Evolutionary conservation across 2,113 vertebrate species (phyloP).

Genomic region (Petroica traversi): DNA sequence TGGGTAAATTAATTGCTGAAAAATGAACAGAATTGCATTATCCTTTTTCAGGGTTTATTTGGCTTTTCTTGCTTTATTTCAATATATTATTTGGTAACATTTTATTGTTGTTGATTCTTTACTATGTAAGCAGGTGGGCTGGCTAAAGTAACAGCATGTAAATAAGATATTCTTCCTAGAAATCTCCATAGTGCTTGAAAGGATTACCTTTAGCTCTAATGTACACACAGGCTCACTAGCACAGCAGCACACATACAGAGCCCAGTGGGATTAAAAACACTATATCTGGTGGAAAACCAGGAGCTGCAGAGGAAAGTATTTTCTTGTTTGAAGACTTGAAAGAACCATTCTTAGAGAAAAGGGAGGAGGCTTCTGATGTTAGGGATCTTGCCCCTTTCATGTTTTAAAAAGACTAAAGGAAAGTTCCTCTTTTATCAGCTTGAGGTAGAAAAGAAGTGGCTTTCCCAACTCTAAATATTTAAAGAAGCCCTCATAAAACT

Average conservation of each 20-base stretch:
- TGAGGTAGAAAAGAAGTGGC: constrained; percentile 26
- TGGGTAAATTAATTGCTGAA: neutral
- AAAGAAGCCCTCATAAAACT: constrained; percentile 47
- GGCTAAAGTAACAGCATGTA: neutral
- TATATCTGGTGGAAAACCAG: neutral
- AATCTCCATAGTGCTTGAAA: neutral
- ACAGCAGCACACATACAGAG: neutral
- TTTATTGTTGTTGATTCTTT: neutral
- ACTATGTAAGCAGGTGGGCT: neutral
- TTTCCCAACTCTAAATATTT: constrained; percentile 69
- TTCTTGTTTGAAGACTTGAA: constrained; percentile 51
- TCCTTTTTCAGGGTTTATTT: neutral
- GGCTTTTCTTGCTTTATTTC: neutral
- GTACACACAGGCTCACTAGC: neutral
- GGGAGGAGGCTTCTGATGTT: constrained; percentile 7
- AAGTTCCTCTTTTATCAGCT: constrained; percentile 42
- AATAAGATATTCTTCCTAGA: neutral
- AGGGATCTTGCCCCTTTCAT: constrained; percentile 44
- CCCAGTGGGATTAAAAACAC: neutral
- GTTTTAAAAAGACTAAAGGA: constrained; percentile 52
- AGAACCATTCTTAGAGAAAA: constrained; percentile 15
- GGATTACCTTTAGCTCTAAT: neutral
- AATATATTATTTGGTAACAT: neutral
- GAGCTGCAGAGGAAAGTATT: constrained; percentile 9
- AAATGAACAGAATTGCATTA: neutral